Evolutionary conservation across 1,140 invertebrate genomes (phyloP).

Genomic region (Panagrolaimus sp.): DNA sequence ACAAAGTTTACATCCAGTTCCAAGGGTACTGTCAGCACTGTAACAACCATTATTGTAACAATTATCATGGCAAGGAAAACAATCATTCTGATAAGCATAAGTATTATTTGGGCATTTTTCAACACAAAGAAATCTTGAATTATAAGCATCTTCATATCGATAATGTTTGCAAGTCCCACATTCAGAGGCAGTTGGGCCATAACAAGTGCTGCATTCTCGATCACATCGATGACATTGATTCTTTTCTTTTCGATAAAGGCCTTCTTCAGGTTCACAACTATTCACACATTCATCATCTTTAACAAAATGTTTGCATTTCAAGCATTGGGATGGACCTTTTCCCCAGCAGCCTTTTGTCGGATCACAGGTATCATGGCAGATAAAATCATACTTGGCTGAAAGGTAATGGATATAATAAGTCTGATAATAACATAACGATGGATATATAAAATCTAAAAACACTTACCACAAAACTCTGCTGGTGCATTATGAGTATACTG

Average conservation of each 20-base stretch:
- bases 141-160: not conserved
- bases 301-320: not conserved
- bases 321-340: not conserved
- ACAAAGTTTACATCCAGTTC: not conserved
- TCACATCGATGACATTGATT: not conserved
- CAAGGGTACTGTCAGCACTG: not conserved
- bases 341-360: not conserved
- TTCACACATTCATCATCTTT: not conserved
- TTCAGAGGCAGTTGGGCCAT: not conserved
- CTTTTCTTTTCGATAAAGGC: not conserved
- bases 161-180: not conserved
- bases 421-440: not conserved
- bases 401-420: not conserved
- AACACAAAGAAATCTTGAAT: not conserved
- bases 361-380: not conserved
- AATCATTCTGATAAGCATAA: not conserved
- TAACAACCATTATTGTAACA: conserved; percentile 5
- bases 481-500: conserved; percentile 2
- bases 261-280: not conserved
- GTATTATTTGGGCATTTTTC: not conserved
- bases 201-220: conserved; percentile 1
- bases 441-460: not conserved
- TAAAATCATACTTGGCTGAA: not conserved
- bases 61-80: not conserved
- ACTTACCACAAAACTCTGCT: conserved; percentile 5